Evolutionary conservation across 2,888 invertebrate species (phyloP), one percentile per base, ranked within the genome.

Genomic region (Drosophila niveifrons): DNA sequence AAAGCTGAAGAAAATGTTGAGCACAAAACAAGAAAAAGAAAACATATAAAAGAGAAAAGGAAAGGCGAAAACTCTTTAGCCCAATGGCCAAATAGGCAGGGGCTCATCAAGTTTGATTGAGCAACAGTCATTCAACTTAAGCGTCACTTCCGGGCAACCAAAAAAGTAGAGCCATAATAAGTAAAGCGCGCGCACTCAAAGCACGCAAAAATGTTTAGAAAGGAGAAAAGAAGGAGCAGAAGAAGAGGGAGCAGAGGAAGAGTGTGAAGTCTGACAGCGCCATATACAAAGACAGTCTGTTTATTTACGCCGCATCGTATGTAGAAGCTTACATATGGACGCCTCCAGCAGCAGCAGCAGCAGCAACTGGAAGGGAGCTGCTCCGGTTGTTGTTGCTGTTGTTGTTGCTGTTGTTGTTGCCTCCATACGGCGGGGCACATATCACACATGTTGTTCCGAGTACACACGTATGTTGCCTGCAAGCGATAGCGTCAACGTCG

Each of bases 351-450:
- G 31, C 78, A 67, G 55, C 59, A 51, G 46, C 23, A 23, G 41
- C 31, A 13, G 7, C 46, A 18, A n/a, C 28, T 43, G 17, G 39
- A 62, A 48, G 56, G 43, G 23, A 51, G 56, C 39, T 50, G 43
- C 63, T 62, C 17, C 46, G 11, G 36, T n/a, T 36, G 10, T 13
- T 13, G 17, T 10, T 15, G 31, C 13, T 39, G 64, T 56, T 63
- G 72, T 55, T 70, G 70, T 58, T 75, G 56, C 63, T 62, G 67
- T 58, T 68, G 81, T 59, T 64, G 66, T 53, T 63, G 89, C 89
- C 85, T 92, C 92, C 92, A 92, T 92, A 92, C 91, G 92, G 92
- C 91, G 90, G 90, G 90, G 90, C 92, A 91, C 91, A 92, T 87
- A 91, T 92, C 92, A 92, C 91, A 92, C 92, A 92, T 92, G 92